phyloP scores from a whole-genome alignment of 2,797 vertebrate species.

The Melanotaenia nigrans region DNA sequence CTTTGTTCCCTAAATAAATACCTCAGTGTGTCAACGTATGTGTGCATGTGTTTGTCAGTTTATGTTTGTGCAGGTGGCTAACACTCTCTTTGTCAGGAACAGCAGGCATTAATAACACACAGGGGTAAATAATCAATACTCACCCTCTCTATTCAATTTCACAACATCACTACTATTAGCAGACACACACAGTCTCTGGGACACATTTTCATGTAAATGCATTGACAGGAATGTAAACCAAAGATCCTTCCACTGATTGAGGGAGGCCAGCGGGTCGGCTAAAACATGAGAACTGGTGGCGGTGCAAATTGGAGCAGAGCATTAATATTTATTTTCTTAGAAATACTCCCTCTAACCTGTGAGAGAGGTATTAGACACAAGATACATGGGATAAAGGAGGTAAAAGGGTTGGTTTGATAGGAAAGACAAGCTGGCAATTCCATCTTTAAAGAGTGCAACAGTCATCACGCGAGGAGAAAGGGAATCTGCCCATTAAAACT shows the following conservation, averaged over 20 bases:
- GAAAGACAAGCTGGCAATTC: constrained; percentile 77
- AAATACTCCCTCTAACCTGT: constrained; percentile 44
- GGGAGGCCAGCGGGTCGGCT: constrained; percentile 66
- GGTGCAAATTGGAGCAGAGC: constrained; percentile 50
- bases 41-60: constrained; percentile 30
- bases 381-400: constrained; percentile 38
- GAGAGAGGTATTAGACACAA: constrained; percentile 52
- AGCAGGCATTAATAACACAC: constrained; percentile 79
- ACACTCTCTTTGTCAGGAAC: constrained; percentile 68
- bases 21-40: constrained; percentile 2
- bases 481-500: constrained; percentile 84
- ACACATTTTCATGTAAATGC: constrained; percentile 34
- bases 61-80: constrained; percentile 60
- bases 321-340: constrained; percentile 74
- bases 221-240: constrained; percentile 52
- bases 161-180: constrained; percentile 70
- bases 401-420: constrained; percentile 31
- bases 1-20: constrained; percentile 40
- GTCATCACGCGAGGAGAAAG: constrained; percentile 79
- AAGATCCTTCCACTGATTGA: constrained; percentile 54
- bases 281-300: constrained; percentile 43
- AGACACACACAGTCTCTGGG: constrained; percentile 15
- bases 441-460: constrained; percentile 79
- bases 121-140: constrained; percentile 80
- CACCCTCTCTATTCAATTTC: constrained; percentile 79